A percentile compares a stretch with the other conserved stretches of the same genome.
Evolutionary conservation across 2,113 vertebrate genomes (phyloP).

Genomic region (Sphyrna mokarran): DNA sequence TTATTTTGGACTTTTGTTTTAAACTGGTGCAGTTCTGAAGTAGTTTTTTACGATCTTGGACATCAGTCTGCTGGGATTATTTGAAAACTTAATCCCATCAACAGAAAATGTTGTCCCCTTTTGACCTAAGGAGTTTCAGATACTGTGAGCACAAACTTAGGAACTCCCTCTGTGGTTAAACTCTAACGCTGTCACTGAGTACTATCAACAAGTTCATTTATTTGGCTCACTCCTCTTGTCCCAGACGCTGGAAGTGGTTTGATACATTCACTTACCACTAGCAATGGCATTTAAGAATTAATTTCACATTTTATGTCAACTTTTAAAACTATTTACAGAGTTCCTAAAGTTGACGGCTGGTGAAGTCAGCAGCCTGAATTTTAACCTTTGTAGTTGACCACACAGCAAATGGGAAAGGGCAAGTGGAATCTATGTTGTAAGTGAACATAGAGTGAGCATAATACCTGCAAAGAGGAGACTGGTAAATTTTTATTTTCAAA

Average conservation of each 20-base stretch:
- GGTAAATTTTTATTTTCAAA: background rate
- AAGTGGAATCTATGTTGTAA: background rate
- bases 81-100: slow-evolving; percentile 6
- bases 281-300: background rate
- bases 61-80: background rate
- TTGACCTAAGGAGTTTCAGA: slow-evolving; percentile 19
- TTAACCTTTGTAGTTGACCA: background rate
- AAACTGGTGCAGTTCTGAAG: background rate
- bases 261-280: background rate
- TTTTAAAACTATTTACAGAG: background rate
- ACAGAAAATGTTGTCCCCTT: background rate
- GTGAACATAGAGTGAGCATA: no score
- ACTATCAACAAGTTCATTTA: background rate
- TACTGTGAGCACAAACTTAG: background rate
- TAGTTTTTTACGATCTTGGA: background rate
- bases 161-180: background rate
- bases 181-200: no score
- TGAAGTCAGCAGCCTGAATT: background rate
- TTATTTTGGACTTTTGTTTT: slow-evolving; percentile 24
- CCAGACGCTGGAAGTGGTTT: background rate
- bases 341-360: background rate
- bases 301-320: background rate
- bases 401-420: background rate
- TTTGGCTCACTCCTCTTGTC: background rate
- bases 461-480: background rate